These are phyloP conservation scores for Capreolus pygargus DNA, from an alignment of 2,113 vertebrate genomes.

Conservation along the genomic window DNA sequence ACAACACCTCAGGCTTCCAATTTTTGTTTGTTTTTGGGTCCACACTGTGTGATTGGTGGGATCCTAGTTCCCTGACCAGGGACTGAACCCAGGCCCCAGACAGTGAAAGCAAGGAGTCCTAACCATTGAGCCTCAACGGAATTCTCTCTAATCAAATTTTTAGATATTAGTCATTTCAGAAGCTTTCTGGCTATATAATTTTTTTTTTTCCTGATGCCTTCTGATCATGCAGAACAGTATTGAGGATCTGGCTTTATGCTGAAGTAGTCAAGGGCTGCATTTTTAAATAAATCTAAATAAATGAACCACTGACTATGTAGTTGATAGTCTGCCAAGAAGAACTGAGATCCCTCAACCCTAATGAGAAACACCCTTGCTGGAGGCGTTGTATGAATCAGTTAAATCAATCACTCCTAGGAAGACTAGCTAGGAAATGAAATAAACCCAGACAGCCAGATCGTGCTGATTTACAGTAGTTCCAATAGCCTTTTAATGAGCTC, in stretches of 20 bases:
- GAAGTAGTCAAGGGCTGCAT: not conserved
- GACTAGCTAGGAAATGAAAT: slow-evolving; percentile 21
- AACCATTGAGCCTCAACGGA: not conserved
- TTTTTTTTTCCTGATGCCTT: not conserved
- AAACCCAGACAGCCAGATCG: not conserved
- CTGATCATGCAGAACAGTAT: not conserved
- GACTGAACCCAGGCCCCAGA: not conserved
- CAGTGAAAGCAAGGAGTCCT: not conserved
- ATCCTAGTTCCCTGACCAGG: not conserved
- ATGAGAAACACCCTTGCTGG: not conserved
- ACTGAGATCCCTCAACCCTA: not conserved
- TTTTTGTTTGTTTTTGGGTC: not conserved
- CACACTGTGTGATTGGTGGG: accelerated
- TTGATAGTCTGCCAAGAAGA: not conserved
- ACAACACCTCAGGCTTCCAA: not conserved
- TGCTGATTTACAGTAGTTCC: not conserved
- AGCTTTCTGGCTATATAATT: not conserved
- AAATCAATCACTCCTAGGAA: not conserved
- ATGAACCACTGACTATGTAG: not conserved
- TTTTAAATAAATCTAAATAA: slow-evolving; percentile 47
- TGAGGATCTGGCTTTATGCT: not conserved
- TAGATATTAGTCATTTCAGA: not conserved
- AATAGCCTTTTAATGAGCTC: not conserved
- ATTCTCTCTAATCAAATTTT: not conserved
- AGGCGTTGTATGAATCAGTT: not conserved